These are phyloP conservation scores for Ceratoteleas bidentatus DNA, from an alignment of 1,140 invertebrate species.

Conservation along the genomic window DNA sequence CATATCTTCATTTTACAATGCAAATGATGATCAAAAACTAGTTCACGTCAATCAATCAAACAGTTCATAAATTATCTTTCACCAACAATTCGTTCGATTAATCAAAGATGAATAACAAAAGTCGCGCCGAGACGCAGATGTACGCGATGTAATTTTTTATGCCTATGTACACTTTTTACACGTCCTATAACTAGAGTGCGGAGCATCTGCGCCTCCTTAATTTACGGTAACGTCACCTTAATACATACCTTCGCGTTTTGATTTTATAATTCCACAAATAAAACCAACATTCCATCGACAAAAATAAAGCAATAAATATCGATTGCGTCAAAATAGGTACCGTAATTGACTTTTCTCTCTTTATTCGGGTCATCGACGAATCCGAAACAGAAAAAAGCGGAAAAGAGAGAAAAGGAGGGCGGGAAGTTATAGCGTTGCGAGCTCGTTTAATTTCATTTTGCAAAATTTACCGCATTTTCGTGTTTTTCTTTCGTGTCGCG, in stretches of 20 bases:
- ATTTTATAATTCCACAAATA: not conserved
- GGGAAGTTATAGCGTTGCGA: not conserved
- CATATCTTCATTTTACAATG: too few relatives aligned
- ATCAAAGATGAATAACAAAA: not conserved
- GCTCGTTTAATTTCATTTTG: conserved; percentile 18
- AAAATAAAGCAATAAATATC: conserved; percentile 7
- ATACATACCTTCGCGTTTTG: not conserved
- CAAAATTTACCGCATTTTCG: conserved; percentile 13
- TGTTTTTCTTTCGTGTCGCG: conserved; percentile 11
- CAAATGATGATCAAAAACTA: too few relatives aligned
- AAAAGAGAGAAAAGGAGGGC: too few relatives aligned
- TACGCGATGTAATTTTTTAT: not conserved
- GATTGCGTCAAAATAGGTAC: conserved; percentile 5
- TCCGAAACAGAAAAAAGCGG: too few relatives aligned
- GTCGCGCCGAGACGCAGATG: not conserved
- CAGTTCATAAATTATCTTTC: not conserved
- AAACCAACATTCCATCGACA: not conserved
- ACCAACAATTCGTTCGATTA: not conserved
- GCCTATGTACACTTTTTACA: conserved; percentile 19
- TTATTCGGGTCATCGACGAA: not conserved
- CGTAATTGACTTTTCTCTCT: conserved; percentile 22
- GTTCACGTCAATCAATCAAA: too few relatives aligned
- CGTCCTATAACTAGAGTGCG: not conserved
- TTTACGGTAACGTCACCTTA: not conserved
- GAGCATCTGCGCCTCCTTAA: not conserved